Conservation (phyloP, 2,888 invertebrate species). For the Cerastoderma edule region DNA sequence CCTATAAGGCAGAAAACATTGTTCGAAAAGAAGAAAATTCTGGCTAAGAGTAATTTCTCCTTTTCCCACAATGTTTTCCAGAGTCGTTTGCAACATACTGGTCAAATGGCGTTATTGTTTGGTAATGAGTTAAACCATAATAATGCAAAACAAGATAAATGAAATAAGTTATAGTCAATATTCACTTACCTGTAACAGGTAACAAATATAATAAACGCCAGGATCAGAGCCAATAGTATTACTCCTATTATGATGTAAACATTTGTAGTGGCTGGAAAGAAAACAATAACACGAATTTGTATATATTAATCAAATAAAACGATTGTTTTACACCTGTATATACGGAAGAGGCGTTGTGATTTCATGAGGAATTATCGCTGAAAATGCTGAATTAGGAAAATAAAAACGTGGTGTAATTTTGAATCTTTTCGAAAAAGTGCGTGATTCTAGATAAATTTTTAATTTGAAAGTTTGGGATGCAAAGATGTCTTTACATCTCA, state of each 20-base stretch:
- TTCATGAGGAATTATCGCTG: not conserved
- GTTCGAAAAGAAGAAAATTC: not conserved
- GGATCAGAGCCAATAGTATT: not conserved
- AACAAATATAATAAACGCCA: not conserved
- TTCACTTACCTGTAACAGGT: conserved; percentile 5
- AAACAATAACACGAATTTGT: not conserved
- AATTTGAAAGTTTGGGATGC: no score
- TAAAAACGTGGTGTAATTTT: not conserved
- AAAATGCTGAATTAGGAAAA: not conserved
- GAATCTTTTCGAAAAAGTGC: not conserved
- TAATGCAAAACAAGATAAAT: no score
- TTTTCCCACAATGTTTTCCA: not conserved
- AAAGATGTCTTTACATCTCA: no score
- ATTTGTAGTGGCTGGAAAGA: conserved; percentile 2
- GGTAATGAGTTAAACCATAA: not conserved
- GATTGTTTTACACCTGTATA: no score
- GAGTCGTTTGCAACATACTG: not conserved
- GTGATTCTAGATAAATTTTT: not conserved
- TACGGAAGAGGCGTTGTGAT: no score
- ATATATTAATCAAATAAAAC: no score
- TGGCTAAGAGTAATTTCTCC: not conserved
- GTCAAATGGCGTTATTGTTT: not conserved
- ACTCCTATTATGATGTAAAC: not conserved
- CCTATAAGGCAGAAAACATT: not conserved
- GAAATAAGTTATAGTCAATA: no score